Evolutionary conservation across 2,888 invertebrate genomes (phyloP).

Genomic region (Diadromus collaris): DNA sequence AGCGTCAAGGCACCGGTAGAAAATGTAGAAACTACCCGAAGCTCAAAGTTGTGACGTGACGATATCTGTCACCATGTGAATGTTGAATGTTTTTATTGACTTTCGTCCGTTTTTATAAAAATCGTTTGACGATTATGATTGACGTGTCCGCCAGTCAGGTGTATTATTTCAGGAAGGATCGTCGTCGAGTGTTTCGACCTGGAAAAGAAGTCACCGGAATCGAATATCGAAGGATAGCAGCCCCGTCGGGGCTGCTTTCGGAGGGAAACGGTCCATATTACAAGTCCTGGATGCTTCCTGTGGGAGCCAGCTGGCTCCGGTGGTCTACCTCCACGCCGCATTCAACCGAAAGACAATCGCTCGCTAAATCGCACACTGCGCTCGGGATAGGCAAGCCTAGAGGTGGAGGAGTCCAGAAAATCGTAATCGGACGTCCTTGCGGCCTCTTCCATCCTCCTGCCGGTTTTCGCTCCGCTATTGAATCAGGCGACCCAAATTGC

Average conservation of each 20-base stretch:
- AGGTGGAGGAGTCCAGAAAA: constrained; percentile 66
- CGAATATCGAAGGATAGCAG: constrained; percentile 54
- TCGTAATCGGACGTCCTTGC: constrained; percentile 60
- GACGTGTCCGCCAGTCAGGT: neutral
- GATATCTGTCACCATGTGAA: neutral
- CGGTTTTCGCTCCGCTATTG: constrained; percentile 55
- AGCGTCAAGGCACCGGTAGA: neutral
- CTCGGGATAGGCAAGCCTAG: constrained; percentile 42
- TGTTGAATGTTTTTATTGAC: neutral
- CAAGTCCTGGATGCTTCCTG: constrained; percentile 19
- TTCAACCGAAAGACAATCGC: constrained; percentile 73
- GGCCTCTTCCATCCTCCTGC: constrained; percentile 20
- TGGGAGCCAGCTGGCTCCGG: constrained; percentile 25
- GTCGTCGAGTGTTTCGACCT: constrained; percentile 3
- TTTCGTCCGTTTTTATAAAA: neutral
- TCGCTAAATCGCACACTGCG: constrained; percentile 67
- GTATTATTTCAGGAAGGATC: constrained; percentile 14
- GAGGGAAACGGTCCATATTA: constrained; percentile 17
- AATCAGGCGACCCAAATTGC: constrained; percentile 62
- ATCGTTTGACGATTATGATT: neutral
- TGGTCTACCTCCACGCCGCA: constrained; percentile 55
- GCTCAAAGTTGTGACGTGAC: neutral
- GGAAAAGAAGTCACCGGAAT: constrained; percentile 40
- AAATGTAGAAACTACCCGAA: neutral
- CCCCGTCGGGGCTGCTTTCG: neutral